A percentile compares a stretch with the other conserved stretches of the same genome.
Conservation (phyloP, 2,888 invertebrate species). For the Nephrotoma flavescens region DNA sequence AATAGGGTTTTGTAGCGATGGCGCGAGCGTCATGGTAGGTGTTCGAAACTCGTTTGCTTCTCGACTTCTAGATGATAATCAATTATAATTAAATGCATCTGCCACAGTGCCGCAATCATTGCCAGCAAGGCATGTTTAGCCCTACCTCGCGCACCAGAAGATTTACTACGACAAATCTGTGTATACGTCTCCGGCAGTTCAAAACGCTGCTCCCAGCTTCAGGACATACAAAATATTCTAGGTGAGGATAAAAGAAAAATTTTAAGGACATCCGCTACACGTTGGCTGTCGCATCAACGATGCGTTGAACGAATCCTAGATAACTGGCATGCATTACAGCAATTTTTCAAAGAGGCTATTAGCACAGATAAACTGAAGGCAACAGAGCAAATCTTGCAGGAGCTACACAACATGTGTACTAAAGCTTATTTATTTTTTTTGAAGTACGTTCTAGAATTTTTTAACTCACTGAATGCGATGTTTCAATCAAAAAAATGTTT, state of each 20-base stretch:
- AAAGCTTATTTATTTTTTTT: no score
- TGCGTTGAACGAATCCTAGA: constrained; percentile 12
- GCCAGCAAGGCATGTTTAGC: not conserved
- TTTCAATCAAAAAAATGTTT: no score
- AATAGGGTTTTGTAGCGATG: not conserved
- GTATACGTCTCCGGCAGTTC: no score
- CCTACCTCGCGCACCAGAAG: not conserved
- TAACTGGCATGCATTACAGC: constrained; percentile 11
- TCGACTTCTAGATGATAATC: not conserved
- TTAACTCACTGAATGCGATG: no score
- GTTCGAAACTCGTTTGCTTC: not conserved
- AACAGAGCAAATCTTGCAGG: not conserved
- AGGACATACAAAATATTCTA: no score
- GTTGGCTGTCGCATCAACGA: constrained; percentile 13
- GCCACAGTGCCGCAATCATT: no score
- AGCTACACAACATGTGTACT: not conserved
- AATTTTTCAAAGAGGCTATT: constrained; percentile 10
- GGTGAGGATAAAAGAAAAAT: no score
- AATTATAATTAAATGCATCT: not conserved
- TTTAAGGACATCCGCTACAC: not conserved
- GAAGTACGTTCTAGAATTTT: no score
- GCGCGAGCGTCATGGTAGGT: not conserved
- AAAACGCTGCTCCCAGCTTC: no score
- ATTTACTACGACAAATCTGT: no score
- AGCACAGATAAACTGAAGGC: constrained; percentile 12